Evolutionary conservation across 2,797 vertebrate genomes (phyloP).

Genomic region (Falco berigora): DNA sequence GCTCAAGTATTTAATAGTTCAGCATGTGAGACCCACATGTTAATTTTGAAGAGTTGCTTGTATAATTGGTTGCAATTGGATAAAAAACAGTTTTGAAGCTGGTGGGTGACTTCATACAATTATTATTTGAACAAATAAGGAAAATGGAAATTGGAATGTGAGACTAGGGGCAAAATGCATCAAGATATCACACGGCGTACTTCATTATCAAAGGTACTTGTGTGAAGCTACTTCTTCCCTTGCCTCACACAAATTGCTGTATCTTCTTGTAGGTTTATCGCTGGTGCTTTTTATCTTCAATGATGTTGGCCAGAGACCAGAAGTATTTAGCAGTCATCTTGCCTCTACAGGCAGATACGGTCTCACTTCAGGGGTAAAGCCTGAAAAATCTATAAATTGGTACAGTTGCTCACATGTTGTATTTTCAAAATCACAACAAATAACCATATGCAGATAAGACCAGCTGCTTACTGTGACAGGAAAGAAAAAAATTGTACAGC

Average conservation of each 20-base stretch:
- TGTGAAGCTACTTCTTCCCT: neutral
- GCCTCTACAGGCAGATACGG: accelerated
- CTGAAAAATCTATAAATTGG: no score
- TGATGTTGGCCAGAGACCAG: neutral
- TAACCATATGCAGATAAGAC: neutral
- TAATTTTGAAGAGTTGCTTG: neutral
- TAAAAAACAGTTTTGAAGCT: neutral
- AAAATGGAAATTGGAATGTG: neutral
- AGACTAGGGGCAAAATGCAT: neutral
- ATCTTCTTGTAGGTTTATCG: neutral
- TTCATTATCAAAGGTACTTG: neutral
- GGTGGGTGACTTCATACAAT: no score
- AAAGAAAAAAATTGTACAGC: neutral
- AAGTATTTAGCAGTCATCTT: neutral
- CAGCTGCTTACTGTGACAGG: neutral
- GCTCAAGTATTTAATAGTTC: neutral
- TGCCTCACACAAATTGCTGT: accelerated
- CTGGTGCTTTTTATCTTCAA: neutral
- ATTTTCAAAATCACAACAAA: neutral
- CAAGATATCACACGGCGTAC: neutral
- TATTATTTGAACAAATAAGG: neutral
- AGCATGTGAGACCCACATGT: neutral
- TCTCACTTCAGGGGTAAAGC: neutral
- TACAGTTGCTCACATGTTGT: accelerated
- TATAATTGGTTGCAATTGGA: neutral